These are phyloP conservation scores for Colossoma macropomum DNA, from an alignment of 2,113 vertebrate genomes.

Conservation along the genomic window DNA sequence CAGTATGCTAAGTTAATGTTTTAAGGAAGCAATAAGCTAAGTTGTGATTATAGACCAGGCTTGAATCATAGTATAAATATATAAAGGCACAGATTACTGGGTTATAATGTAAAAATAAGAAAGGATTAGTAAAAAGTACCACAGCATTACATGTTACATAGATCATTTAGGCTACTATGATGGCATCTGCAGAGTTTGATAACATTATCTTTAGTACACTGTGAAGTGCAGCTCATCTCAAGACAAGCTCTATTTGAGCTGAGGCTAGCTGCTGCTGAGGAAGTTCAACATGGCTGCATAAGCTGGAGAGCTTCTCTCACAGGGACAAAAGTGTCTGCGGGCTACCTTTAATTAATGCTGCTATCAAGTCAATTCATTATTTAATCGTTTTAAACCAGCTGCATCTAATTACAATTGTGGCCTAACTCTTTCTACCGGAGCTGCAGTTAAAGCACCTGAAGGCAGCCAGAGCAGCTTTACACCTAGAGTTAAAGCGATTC, in stretches of 20 bases:
- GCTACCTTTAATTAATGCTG: conserved; percentile 13
- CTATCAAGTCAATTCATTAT: background rate
- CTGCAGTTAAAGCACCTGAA: background rate
- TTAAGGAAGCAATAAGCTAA: no score
- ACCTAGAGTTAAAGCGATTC: background rate
- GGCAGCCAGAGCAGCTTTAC: background rate
- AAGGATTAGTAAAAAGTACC: no score
- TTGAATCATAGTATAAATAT: no score
- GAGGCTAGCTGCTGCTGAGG: background rate
- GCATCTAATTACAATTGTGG: conserved; percentile 20
- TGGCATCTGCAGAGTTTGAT: background rate
- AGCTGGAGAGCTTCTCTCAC: background rate
- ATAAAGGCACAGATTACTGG: no score
- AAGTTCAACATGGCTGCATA: background rate
- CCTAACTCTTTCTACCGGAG: background rate
- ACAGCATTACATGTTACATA: background rate
- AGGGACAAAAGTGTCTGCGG: conserved; percentile 1
- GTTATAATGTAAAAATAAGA: no score
- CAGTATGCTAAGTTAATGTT: no score
- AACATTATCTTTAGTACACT: background rate
- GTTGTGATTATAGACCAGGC: no score
- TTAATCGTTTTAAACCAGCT: background rate
- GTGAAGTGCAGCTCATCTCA: background rate
- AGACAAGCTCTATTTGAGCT: background rate
- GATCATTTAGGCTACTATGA: background rate